Evolutionary conservation across 1,140 invertebrate species (phyloP).

Genomic region (Nilaparvata lugens): DNA sequence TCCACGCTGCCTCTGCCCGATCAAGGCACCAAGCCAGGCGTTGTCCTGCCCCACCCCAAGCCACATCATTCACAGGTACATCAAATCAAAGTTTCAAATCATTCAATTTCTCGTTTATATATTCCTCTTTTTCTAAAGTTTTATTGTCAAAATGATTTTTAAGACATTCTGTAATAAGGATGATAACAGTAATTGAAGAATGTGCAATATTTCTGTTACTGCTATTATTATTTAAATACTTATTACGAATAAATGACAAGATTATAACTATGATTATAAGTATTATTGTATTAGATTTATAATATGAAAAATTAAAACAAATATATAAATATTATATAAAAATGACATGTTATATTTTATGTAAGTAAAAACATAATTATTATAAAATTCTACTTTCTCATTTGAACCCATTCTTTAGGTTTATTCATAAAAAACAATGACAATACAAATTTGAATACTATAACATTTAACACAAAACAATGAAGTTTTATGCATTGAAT

Average conservation of each 20-base stretch:
- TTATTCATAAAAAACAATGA: too few species aligned
- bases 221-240: neutral
- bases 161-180: neutral
- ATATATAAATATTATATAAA: neutral
- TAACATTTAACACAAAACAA: too few species aligned
- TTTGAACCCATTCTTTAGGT: too few species aligned
- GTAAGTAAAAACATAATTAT: neutral
- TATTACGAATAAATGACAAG: neutral
- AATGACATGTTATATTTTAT: constrained; percentile 6
- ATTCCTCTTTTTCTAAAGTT: too few species aligned
- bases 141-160: too few species aligned
- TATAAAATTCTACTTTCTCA: too few species aligned
- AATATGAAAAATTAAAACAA: neutral
- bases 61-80: constrained; percentile 27
- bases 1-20: constrained; percentile 34
- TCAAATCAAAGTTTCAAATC: neutral
- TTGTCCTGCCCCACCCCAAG: constrained; percentile 19
- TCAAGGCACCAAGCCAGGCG: constrained; percentile 23
- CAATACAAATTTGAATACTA: too few species aligned
- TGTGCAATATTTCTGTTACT: neutral
- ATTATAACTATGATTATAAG: neutral
- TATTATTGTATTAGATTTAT: constrained; percentile 1
- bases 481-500: too few species aligned
- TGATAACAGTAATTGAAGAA: neutral
- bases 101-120: too few species aligned